A percentile compares a stretch with the other conserved stretches of the same genome.
phyloP scores from a whole-genome alignment of 2,888 invertebrate genomes.

The Zelleria hepariella region DNA sequence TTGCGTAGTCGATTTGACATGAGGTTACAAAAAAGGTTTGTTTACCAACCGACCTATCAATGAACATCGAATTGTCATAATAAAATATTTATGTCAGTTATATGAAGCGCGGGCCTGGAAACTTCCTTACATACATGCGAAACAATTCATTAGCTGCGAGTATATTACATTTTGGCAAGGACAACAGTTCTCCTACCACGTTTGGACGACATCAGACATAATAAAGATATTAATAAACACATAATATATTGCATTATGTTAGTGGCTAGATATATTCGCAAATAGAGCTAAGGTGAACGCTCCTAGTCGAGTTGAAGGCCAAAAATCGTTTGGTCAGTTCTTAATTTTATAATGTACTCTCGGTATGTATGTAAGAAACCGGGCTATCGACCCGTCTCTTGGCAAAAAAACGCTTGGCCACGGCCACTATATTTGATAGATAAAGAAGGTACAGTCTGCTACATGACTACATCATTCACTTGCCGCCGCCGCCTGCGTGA shows the following conservation, averaged over 20 bases:
- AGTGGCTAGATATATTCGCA: slow-evolving; percentile 30
- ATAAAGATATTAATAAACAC: not conserved
- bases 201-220: not conserved
- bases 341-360: not conserved
- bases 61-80: no score
- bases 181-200: no score
- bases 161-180: no score
- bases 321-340: slow-evolving; percentile 50
- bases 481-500: no score
- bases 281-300: slow-evolving; percentile 52
- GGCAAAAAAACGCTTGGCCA: slow-evolving; percentile 4
- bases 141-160: no score
- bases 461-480: not conserved
- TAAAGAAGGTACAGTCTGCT: not conserved
- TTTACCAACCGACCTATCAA: no score
- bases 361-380: slow-evolving; percentile 1
- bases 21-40: no score
- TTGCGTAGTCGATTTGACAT: no score
- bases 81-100: no score
- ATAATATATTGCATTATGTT: not conserved
- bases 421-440: not conserved
- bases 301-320: slow-evolving; percentile 59
- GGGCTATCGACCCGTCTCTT: slow-evolving; percentile 4
- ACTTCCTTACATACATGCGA: no score
- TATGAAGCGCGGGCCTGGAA: no score